These are phyloP conservation scores for Hydrozoanthus tunicans DNA, from an alignment of 64 coral and sea anemone genomes.

Conservation along the genomic window DNA sequence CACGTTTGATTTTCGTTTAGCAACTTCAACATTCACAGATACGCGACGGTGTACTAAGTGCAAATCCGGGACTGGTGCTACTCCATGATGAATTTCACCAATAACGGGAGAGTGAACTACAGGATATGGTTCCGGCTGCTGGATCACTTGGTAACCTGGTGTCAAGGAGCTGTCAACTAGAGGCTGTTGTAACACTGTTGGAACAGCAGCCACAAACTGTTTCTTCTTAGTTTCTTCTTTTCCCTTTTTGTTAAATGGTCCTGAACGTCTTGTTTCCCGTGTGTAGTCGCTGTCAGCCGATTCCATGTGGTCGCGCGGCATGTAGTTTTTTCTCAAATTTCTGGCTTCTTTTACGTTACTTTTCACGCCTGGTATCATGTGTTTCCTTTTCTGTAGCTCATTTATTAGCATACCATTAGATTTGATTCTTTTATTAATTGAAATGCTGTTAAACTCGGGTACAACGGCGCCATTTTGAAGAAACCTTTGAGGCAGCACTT, in stretches of 20 bases:
- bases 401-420: conserved; percentile 73
- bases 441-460: conserved; percentile 67
- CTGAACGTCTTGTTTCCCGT: background rate
- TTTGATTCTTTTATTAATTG: conserved; percentile 52
- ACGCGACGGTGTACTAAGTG: background rate
- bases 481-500: conserved; percentile 82
- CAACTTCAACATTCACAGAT: too few species aligned
- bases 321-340: background rate
- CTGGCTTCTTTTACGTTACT: background rate
- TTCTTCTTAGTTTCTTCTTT: conserved; percentile 1
- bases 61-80: background rate
- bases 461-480: conserved; percentile 75
- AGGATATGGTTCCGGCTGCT: background rate
- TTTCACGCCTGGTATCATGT: background rate
- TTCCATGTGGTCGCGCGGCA: background rate
- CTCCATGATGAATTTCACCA: background rate
- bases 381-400: conserved; percentile 65
- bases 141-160: conserved; percentile 2
- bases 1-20: too few species aligned
- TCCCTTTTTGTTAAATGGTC: background rate
- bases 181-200: background rate
- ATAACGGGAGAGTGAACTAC: background rate
- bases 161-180: background rate
- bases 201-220: background rate
- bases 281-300: background rate